These are phyloP conservation scores for Turritopsis dohrnii DNA, from an alignment of 30 jellyfish, hydroid and myxozoan genomes.

Conservation along the genomic window DNA sequence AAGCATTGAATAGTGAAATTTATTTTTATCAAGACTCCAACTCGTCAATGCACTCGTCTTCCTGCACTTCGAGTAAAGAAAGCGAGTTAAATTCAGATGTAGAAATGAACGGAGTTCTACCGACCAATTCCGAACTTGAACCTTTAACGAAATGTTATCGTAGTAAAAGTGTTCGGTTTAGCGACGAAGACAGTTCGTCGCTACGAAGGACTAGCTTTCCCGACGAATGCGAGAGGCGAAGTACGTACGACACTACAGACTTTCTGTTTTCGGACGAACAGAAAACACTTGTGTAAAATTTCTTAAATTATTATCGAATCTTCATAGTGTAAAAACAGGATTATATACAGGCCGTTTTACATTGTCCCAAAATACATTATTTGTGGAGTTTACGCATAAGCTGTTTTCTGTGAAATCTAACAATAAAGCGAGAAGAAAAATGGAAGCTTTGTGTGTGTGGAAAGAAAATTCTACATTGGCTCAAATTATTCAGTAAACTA, in stretches of 20 bases:
- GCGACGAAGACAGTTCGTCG: slow-evolving; percentile 10
- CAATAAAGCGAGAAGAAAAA: not conserved
- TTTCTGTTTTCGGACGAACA: not conserved
- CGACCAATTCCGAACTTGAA: not conserved
- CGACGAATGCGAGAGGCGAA: not conserved
- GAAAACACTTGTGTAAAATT: not conserved
- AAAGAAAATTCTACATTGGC: no score
- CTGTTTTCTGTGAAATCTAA: no score
- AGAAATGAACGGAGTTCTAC: not conserved
- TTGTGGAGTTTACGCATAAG: not conserved
- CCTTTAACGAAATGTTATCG: slow-evolving; percentile 12
- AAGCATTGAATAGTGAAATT: not conserved
- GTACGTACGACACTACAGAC: not conserved
- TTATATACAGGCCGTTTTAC: not conserved
- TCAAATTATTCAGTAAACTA: no score
- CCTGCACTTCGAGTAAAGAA: slow-evolving; percentile 1
- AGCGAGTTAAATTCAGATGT: slow-evolving; percentile 9
- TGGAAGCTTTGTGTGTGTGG: no score
- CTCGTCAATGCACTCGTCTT: slow-evolving; percentile 7
- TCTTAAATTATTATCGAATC: not conserved
- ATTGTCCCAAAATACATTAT: not conserved
- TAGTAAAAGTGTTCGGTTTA: slow-evolving; percentile 21
- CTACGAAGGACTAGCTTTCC: not conserved
- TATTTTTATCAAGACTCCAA: slow-evolving; percentile 22
- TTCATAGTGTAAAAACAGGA: not conserved